Conservation (phyloP, 2,888 invertebrate genomes). For the Torymus aiolomorphi region DNA sequence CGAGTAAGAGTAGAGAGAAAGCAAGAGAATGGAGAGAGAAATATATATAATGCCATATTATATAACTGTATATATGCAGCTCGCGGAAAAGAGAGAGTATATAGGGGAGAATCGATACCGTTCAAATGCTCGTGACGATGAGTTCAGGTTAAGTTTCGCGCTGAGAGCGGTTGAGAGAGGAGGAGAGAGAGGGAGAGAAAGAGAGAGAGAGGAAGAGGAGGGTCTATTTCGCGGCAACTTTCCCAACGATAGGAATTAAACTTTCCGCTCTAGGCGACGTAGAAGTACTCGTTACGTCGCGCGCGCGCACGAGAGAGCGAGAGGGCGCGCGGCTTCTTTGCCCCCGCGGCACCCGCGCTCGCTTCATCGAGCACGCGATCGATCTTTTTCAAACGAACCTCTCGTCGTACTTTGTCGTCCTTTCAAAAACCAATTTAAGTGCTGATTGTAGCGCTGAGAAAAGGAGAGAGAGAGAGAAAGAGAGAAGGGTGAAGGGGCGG, state of each 20-base stretch:
- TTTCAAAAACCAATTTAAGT: constrained; percentile 57
- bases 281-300: constrained; percentile 53
- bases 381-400: constrained; percentile 50
- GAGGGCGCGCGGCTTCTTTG: constrained; percentile 12
- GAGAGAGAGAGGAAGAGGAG: constrained; percentile 14
- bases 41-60: not conserved
- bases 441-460: constrained; percentile 48
- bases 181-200: constrained; percentile 3
- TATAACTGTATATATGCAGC: not conserved
- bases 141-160: constrained; percentile 60
- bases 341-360: constrained; percentile 10
- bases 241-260: constrained; percentile 61
- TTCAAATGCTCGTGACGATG: constrained; percentile 58
- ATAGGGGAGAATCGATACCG: constrained; percentile 59
- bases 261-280: constrained; percentile 59
- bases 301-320: not conserved
- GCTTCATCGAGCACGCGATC: constrained; percentile 43
- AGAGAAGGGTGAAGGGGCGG: not conserved
- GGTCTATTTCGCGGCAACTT: constrained; percentile 57
- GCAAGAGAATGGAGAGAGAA: not conserved
- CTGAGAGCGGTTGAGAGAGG: not conserved
- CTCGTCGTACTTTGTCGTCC: constrained; percentile 44
- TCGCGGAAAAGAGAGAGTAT: not conserved
- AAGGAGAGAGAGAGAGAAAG: constrained; percentile 4
- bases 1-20: not conserved